Percentiles rank a stretch among this genome's conserved stretches.
phyloP scores from a whole-genome alignment of 2,113 vertebrate species.

The Xenotilapia flavipinnis region DNA sequence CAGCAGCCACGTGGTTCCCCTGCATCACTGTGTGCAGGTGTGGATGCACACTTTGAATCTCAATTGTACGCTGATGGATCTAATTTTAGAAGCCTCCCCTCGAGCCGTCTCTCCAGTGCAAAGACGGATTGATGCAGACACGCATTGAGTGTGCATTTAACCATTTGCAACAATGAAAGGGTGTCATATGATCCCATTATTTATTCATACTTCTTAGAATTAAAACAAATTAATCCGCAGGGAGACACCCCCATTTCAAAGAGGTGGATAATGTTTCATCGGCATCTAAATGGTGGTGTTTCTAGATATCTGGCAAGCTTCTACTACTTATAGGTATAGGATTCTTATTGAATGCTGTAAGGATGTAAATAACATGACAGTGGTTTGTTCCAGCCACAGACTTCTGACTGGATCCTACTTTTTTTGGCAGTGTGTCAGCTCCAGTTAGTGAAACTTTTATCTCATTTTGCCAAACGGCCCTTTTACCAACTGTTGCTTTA shows the following conservation, averaged over 20 bases:
- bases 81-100: conserved; percentile 45
- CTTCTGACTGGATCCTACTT: neutral
- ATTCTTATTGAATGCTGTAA: neutral
- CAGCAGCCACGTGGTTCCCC: conserved; percentile 53
- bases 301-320: neutral
- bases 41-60: conserved; percentile 39
- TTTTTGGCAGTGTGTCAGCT: neutral
- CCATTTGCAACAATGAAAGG: neutral
- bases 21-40: conserved; percentile 58
- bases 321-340: neutral
- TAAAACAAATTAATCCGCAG: neutral
- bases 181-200: neutral
- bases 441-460: neutral
- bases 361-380: neutral
- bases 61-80: conserved; percentile 3
- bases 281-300: neutral
- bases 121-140: neutral
- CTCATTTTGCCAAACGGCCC: neutral
- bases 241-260: neutral
- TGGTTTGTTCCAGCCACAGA: neutral
- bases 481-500: neutral
- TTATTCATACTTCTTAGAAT: neutral
- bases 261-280: neutral
- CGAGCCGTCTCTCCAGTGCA: neutral
- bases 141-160: neutral